Conservation (phyloP, 2,888 invertebrate genomes). For the Lasioglossum figueresi region DNA sequence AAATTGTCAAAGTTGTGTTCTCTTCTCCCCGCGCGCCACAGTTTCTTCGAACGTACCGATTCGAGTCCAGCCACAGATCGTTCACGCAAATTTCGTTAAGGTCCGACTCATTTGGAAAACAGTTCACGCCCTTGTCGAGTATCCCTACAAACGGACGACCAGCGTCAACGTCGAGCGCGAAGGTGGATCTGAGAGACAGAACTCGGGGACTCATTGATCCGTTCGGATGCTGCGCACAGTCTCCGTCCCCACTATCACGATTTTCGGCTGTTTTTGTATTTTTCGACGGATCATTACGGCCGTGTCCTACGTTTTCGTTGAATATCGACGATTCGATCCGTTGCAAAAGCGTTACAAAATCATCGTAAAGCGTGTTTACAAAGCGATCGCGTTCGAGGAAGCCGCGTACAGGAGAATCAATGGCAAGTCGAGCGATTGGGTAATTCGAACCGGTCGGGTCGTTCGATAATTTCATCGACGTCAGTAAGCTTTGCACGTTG, state of each 20-base stretch:
- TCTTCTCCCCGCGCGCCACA: not conserved
- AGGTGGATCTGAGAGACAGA: slow-evolving; percentile 59
- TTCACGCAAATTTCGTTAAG: slow-evolving; percentile 16
- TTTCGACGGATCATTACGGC: slow-evolving; percentile 17
- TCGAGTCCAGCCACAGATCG: slow-evolving; percentile 13
- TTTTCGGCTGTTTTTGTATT: slow-evolving; percentile 47
- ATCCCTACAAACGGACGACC: slow-evolving; percentile 40
- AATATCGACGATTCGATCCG: not conserved
- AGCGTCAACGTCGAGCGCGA: slow-evolving; percentile 56
- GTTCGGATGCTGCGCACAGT: slow-evolving; percentile 78
- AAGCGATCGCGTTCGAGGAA: slow-evolving; percentile 19
- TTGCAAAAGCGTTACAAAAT: not conserved
- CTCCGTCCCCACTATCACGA: slow-evolving; percentile 57
- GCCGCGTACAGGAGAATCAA: not conserved
- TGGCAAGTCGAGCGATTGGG: not conserved
- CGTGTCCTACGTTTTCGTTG: not conserved
- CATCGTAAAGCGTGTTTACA: not conserved
- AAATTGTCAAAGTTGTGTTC: not conserved
- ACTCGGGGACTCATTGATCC: slow-evolving; percentile 76
- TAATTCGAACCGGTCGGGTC: not conserved
- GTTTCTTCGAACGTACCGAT: slow-evolving; percentile 41
- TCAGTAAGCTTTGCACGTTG: not conserved
- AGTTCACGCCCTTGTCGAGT: slow-evolving; percentile 49
- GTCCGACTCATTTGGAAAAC: slow-evolving; percentile 21
- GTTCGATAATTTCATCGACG: not conserved